Evolutionary conservation across 2,113 vertebrate species (phyloP).

Genomic region (Glaucidium brasilianum): DNA sequence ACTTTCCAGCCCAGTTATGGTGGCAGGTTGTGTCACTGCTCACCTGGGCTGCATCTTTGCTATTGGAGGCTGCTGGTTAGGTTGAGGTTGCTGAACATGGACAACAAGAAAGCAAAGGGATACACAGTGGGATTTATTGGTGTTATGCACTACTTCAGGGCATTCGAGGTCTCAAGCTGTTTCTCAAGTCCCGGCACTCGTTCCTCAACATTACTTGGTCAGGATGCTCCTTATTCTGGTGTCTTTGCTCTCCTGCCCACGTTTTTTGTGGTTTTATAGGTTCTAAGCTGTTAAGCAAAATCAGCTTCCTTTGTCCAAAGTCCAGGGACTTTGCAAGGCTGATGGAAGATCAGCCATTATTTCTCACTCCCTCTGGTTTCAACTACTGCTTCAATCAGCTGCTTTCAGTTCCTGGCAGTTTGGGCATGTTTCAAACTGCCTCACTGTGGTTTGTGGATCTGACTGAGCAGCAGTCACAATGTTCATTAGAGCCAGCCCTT

Average conservation of each 20-base stretch:
- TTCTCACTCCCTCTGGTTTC: not conserved
- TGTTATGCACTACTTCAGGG: not conserved
- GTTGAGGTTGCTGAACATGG: not conserved
- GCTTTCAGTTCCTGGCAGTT: not conserved
- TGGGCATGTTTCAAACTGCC: not conserved
- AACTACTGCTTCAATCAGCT: not conserved
- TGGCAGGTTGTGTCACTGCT: fast-evolving
- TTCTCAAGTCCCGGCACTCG: not conserved
- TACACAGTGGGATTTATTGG: not conserved
- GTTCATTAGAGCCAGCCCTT: not conserved
- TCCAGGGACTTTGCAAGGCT: not conserved
- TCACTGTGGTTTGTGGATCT: not conserved
- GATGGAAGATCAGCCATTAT: not conserved
- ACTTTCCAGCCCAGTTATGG: not conserved
- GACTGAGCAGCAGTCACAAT: not conserved
- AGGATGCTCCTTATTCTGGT: not conserved
- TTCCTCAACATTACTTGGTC: fast-evolving
- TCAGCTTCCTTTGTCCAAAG: not conserved
- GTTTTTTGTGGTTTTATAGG: not conserved
- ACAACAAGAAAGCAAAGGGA: not conserved
- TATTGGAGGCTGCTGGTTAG: not conserved
- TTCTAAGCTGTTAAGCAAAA: not conserved
- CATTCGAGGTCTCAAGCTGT: not conserved
- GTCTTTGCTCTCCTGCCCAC: not conserved
- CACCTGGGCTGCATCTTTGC: not conserved